These are phyloP conservation scores for Probosciger aterrimus DNA, from an alignment of 2,113 vertebrate species.

Conservation along the genomic window DNA sequence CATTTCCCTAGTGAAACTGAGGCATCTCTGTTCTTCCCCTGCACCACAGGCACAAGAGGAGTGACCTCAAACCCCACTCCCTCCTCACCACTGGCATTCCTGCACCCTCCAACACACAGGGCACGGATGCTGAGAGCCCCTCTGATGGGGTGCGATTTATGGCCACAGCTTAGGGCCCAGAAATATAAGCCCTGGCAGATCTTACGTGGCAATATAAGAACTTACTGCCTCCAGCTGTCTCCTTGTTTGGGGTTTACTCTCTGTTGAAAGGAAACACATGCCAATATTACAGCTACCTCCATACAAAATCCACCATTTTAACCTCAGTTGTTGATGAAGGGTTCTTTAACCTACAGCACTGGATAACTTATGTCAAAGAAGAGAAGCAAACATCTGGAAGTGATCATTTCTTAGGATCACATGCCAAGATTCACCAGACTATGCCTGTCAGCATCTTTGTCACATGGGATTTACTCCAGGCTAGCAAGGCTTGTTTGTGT, in stretches of 20 bases:
- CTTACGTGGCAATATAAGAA: not conserved
- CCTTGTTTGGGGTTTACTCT: not conserved
- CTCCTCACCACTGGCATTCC: not conserved
- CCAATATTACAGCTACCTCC: not conserved
- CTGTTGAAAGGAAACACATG: not conserved
- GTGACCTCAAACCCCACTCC: not conserved
- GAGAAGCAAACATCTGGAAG: not conserved
- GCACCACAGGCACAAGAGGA: not conserved
- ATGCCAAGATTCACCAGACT: not conserved
- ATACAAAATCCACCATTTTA: not conserved
- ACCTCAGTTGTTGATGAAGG: not conserved
- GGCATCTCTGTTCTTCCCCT: not conserved
- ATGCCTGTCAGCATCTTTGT: not conserved
- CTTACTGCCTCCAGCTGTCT: not conserved
- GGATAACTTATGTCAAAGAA: not conserved
- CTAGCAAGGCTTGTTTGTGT: accelerated
- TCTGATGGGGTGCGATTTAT: not conserved
- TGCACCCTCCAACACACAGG: not conserved
- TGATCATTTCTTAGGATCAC: not conserved
- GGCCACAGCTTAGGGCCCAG: not conserved
- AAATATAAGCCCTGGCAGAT: not conserved
- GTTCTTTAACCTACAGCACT: not conserved
- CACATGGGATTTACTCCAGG: not conserved
- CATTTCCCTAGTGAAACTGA: not conserved
- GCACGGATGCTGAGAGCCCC: not conserved